phyloP scores from a whole-genome alignment of 2,113 vertebrate species.

The Albula goreensis region DNA sequence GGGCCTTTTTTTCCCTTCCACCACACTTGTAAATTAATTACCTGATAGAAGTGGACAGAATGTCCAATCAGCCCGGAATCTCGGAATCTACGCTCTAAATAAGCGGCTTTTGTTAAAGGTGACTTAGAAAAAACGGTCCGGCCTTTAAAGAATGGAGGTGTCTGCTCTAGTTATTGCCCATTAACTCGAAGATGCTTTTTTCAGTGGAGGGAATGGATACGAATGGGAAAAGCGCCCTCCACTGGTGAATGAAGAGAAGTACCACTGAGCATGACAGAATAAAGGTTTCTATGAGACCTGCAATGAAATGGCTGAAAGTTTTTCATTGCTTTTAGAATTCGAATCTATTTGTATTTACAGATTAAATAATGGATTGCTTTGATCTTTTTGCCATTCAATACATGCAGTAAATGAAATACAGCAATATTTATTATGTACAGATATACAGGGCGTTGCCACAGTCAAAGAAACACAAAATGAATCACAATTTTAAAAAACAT shows the following conservation, averaged over 20 bases:
- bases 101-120: neutral
- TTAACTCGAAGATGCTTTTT: neutral
- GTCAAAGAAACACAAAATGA: neutral
- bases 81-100: neutral
- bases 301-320: neutral
- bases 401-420: neutral
- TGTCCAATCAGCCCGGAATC: neutral
- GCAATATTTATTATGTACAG: too few species aligned
- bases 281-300: neutral
- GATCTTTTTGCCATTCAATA: neutral
- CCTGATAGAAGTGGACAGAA: slow-evolving; percentile 3
- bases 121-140: neutral
- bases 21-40: neutral
- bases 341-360: neutral
- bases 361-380: neutral
- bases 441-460: neutral
- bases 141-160: neutral
- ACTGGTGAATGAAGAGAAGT: slow-evolving; percentile 16
- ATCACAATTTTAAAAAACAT: too few species aligned
- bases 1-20: neutral
- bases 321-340: neutral
- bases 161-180: neutral
- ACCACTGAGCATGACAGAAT: neutral
- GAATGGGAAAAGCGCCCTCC: slow-evolving; percentile 18
- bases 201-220: neutral